Evolutionary conservation across 2,888 invertebrate species (phyloP), one percentile per base, ranked within the genome.

Genomic region (Harpagoxenus sublaevis): DNA sequence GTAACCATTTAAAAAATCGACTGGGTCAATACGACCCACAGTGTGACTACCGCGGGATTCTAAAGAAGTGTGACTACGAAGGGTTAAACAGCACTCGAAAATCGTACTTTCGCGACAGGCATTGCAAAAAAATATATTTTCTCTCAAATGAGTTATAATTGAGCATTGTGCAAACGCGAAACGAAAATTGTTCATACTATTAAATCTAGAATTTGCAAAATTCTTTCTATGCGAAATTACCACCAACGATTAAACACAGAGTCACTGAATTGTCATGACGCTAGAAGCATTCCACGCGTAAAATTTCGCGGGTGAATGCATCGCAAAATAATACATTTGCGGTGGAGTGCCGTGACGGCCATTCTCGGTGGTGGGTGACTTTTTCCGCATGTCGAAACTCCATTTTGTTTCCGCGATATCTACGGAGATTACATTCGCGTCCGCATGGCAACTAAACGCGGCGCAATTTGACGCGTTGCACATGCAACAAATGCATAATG

Each of bases 401-500:
- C 35, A 57, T 79, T 79, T 57, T 35, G 45, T 23, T 15, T 4
- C n/a, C 12, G 45, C 45, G 79, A 79, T 35, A 70, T 79, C 57
- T 48, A 71, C 71, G 48, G 60, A 70, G 70, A 57, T 79, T 57
- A 70, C 70, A 57, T 68, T 63, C 65, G 60, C 57, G 77, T 53
- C 53, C 65, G 78, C 66, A 51, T 75, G 9, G 53, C 53, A 78
- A 70, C 65, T 39, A 70, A 55, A 48, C 51, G 55, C 39, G 63
- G 73, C 51, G 84, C 84, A 84, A 79, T 84, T 84, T 71, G 75
- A 86, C 85, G 75, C 75, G 84, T 68, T 53, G 86, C 88, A 89
- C 88, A 91, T 87, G 88, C 89, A 88, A 90, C 91, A 90, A 89
- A 91, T 90, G 91, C 90, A 89, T 89, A 87, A 91, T 89, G 89